Evolutionary conservation across 2,888 invertebrate genomes (phyloP), one percentile per base, ranked within the genome.

Genomic region (Acheta domesticus): DNA sequence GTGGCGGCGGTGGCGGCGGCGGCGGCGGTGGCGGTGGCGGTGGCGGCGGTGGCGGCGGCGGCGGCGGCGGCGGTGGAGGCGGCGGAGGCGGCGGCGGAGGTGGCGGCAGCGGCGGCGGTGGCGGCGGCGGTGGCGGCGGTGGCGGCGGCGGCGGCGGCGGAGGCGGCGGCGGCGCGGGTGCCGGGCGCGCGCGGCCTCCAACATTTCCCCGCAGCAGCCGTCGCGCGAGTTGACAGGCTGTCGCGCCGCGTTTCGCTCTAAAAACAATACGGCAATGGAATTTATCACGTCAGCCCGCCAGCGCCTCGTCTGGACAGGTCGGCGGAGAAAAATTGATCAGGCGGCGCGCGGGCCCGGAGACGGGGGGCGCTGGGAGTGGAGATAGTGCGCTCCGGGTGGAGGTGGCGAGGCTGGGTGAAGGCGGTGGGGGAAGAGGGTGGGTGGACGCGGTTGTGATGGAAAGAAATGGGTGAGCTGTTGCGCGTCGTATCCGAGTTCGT

Each of bases 191-290:
- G 20, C n/a, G 20, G 78, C 74, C 74, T 78, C 48, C 74, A 23
- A 62, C 78, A 36, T 74, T 74, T 78, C 23, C 78, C 48, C n/a
- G n/a, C 48, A 77, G 79, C 80, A 78, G 74, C 77, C 79, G 76
- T 80, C 77, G 82, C 77, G 77, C 80, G 80, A 81, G 78, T 84
- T 84, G 85, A 84, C 85, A 85, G 84, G 82, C 84, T 84, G 85
- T 85, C 85, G 84, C 84, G 84, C 83, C 84, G 83, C 83, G 84
- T 85, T 84, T 84, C 84, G 84, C 84, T 84, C 83, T 81, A 84
- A 84, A 84, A 85, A 85, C 84, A 85, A 81, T 81, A 77, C 75
- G 77, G 79, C 81, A 78, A 85, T 84, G 84, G 84, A 84, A 85
- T 85, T 85, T 85, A 85, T 85, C 84, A 84, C 83, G 83, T 83